phyloP scores from a whole-genome alignment of 1,140 invertebrate species.

The Manduca sexta region DNA sequence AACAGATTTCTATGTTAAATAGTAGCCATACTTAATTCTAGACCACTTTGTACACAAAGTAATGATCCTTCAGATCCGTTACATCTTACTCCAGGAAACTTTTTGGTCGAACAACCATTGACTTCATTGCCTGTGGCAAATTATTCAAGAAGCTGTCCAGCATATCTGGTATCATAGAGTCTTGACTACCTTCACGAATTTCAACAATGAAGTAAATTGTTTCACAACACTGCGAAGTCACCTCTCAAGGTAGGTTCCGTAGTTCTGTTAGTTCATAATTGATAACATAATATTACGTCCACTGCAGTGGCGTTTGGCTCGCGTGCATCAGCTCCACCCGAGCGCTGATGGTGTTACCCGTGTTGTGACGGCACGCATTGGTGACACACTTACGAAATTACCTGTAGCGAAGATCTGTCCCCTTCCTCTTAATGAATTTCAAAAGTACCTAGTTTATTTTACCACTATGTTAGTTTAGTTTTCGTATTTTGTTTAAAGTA shows the following conservation, averaged over 20 bases:
- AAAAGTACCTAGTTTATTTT: no score
- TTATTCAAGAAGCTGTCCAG: conserved; percentile 4
- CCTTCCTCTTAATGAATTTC: no score
- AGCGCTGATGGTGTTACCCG: neutral
- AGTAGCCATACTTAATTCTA: neutral
- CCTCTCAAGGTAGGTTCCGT: neutral
- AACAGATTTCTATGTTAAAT: conserved; percentile 2
- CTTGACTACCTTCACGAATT: conserved; percentile 7
- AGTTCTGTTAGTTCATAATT: neutral
- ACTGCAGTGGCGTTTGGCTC: neutral
- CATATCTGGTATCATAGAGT: conserved; percentile 8
- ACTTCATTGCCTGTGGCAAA: conserved; percentile 3
- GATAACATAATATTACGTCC: neutral
- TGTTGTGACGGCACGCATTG: neutral
- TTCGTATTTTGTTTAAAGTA: no score
- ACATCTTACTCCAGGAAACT: neutral
- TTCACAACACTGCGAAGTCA: no score
- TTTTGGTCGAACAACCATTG: neutral
- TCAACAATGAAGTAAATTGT: neutral
- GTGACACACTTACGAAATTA: neutral
- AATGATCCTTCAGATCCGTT: neutral
- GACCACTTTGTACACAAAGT: neutral
- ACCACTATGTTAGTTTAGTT: no score
- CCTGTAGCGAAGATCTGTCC: no score
- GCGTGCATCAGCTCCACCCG: neutral